These are phyloP conservation scores for Drosophila cyrtoloma DNA, from an alignment of 2,888 invertebrate genomes.

Conservation along the genomic window DNA sequence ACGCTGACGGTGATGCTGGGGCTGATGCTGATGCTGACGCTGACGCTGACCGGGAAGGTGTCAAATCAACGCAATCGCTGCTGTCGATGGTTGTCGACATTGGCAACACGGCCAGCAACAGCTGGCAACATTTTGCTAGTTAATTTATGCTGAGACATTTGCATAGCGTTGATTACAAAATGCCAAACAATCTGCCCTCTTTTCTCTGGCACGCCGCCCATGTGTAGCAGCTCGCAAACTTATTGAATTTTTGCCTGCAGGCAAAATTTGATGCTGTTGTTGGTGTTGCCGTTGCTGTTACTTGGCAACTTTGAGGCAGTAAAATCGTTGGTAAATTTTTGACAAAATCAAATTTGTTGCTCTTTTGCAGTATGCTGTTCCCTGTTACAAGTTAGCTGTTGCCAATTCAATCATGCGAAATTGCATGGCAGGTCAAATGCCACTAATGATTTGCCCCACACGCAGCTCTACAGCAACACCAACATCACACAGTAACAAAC, in stretches of 20 bases:
- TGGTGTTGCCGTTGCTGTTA: conserved; percentile 5
- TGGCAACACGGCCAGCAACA: conserved; percentile 39
- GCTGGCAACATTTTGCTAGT: conserved; percentile 63
- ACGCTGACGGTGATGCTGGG: background rate
- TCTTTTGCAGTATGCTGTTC: conserved; percentile 20
- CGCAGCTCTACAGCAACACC: conserved; percentile 50
- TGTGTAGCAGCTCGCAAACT: conserved; percentile 44
- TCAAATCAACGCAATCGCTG: conserved; percentile 69
- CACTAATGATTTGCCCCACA: conserved; percentile 82
- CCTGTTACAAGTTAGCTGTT: conserved; percentile 40
- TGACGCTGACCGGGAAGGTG: conserved; percentile 60
- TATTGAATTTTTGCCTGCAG: conserved; percentile 56
- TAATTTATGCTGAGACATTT: conserved; percentile 83
- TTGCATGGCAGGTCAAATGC: conserved; percentile 80
- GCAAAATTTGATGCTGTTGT: conserved; percentile 42
- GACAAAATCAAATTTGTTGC: conserved; percentile 64
- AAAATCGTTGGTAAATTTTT: conserved; percentile 67
- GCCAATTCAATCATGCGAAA: conserved; percentile 75
- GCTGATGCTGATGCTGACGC: background rate
- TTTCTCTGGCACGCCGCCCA: conserved; percentile 42
- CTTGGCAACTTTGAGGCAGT: conserved; percentile 32
- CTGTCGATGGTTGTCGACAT: conserved; percentile 58
- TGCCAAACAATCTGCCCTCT: conserved; percentile 63
- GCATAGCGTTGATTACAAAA: conserved; percentile 80
- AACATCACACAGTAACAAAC: conserved; percentile 28